Evolutionary conservation across 2,797 vertebrate genomes (phyloP), one percentile per base, ranked within the genome.

Genomic region (Semotilus atromaculatus): DNA sequence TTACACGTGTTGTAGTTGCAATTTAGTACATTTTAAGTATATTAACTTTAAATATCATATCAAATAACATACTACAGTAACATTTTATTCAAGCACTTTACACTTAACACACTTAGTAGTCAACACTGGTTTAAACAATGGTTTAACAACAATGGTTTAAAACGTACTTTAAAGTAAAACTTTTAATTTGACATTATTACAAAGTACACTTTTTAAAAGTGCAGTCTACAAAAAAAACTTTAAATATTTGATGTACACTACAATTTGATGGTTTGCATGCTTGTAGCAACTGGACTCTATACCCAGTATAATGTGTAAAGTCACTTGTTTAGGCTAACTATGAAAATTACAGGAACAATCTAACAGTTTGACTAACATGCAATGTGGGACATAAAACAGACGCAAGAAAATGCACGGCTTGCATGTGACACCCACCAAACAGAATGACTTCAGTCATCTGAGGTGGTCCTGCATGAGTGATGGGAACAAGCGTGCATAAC

Each of bases 401-500:
- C 55, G 36, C 21, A 66, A 51, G 43, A 75, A 75, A 58, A 45
- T 80, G 23, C 68, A 34, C 26, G 26, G 55, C 31, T n/a, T 43
- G n/a, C 70, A 60, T 26, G 40, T 75, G 58, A 75, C 58, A 66
- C 40, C 40, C 40, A 60, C 67, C 26, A 31, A 71, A 48, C 70
- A 38, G 72, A 66, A 53, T 51, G 21, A 60, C 66, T 81, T 81
- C 58, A 73, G 21, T 80, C 55, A 19, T 64, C 68, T 60, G 38
- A 62, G 53, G 40, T 83, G 81, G 70, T 51, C 60, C 40, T 75
- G 40, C 23, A 53, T 75, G 71, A 83, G 7, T 77, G 72, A 83
- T 58, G 34, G 62, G 82, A 48, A 68, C 62, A 83, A 76, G 14
- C n/a, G 6, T 51, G 58, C 43, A 68, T 67, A 75, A 53, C 71